Conservation (phyloP, 2,888 invertebrate genomes). For the Cosmia pyralina region DNA sequence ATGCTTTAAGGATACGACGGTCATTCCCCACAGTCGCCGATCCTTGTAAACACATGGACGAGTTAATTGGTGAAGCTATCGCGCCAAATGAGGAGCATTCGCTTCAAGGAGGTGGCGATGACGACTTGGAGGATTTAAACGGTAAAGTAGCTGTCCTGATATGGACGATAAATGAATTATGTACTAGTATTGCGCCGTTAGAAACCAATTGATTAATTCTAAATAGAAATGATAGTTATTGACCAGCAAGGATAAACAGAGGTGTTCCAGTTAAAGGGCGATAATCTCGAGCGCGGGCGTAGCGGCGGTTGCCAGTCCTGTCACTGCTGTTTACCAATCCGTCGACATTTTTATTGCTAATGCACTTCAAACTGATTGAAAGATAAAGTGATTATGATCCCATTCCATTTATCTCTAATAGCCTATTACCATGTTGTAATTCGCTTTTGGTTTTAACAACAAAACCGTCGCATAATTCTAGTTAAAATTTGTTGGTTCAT, state of each 20-base stretch:
- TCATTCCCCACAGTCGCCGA: slow-evolving; percentile 60
- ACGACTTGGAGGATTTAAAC: slow-evolving; percentile 31
- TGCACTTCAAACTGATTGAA: slow-evolving; percentile 48
- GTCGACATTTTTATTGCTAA: slow-evolving; percentile 57
- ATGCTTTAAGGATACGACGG: slow-evolving; percentile 68
- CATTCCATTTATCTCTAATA: slow-evolving; percentile 46
- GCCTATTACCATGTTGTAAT: slow-evolving; percentile 24
- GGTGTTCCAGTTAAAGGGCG: slow-evolving; percentile 74
- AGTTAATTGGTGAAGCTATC: slow-evolving; percentile 31
- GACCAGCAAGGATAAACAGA: slow-evolving; percentile 69
- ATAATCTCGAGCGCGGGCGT: slow-evolving; percentile 68
- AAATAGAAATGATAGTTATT: slow-evolving; percentile 42
- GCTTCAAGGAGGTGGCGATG: slow-evolving; percentile 24
- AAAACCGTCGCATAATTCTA: slow-evolving; percentile 13
- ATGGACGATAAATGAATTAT: slow-evolving; percentile 38
- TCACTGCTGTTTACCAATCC: slow-evolving; percentile 51
- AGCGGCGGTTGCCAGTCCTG: slow-evolving; percentile 41
- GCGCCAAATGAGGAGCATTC: slow-evolving; percentile 32
- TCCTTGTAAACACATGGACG: slow-evolving; percentile 43
- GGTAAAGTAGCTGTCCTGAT: slow-evolving; percentile 9
- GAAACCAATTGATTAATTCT: slow-evolving; percentile 47
- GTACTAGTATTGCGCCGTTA: slow-evolving; percentile 19
- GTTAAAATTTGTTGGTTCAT: slow-evolving; percentile 44
- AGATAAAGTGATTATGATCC: slow-evolving; percentile 36
- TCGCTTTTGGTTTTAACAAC: slow-evolving; percentile 33